A percentile compares a stretch with the other conserved stretches of the same genome.
These are phyloP conservation scores for Crambe crambe DNA, from an alignment of 37 sponge, comb jelly and placozoan species.

Conservation along the genomic window DNA sequence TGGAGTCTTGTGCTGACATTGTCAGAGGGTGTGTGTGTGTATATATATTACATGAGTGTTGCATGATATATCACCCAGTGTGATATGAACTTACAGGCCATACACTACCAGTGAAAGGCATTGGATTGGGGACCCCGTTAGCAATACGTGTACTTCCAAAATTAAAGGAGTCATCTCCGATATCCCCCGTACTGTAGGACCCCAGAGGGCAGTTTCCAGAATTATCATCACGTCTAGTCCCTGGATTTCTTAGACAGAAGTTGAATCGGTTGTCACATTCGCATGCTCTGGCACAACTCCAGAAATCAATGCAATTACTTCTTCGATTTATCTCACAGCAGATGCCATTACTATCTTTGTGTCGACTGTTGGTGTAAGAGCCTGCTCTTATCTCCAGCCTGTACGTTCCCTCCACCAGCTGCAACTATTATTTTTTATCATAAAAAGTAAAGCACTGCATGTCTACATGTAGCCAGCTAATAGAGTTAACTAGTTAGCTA, in stretches of 20 bases:
- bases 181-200: slow-evolving; percentile 33
- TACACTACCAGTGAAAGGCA: slow-evolving; percentile 42
- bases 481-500: neutral
- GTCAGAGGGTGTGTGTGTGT: neutral
- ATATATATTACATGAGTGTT: neutral
- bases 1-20: neutral
- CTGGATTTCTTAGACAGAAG: slow-evolving; percentile 35
- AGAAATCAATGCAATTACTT: slow-evolving; percentile 24
- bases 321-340: slow-evolving; percentile 34
- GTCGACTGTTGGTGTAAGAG: slow-evolving; percentile 10
- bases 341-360: slow-evolving; percentile 21
- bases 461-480: neutral
- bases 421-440: neutral
- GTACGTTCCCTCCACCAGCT: slow-evolving; percentile 16
- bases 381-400: slow-evolving; percentile 8
- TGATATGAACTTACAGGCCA: slow-evolving; percentile 35
- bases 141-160: slow-evolving; percentile 19
- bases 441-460: neutral
- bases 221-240: slow-evolving; percentile 27
- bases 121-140: slow-evolving; percentile 53
- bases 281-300: slow-evolving; percentile 10
- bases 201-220: slow-evolving; percentile 38
- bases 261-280: slow-evolving; percentile 46
- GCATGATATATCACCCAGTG: too few species aligned
- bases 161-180: slow-evolving; percentile 38